These are phyloP conservation scores for Nomada lathburiana DNA, from an alignment of 2,888 invertebrate genomes.

Conservation along the genomic window DNA sequence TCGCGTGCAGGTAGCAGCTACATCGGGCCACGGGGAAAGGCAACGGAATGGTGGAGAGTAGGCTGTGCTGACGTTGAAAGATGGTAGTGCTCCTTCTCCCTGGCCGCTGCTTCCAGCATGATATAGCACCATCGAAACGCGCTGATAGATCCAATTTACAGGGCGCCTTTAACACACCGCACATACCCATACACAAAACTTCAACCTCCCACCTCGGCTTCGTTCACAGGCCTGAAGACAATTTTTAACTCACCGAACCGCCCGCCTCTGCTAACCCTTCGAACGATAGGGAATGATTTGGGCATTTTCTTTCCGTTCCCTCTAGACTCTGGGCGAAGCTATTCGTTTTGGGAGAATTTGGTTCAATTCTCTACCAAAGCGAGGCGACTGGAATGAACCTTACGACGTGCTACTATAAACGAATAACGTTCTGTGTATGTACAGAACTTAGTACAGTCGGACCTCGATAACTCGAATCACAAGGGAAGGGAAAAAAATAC, in stretches of 20 bases:
- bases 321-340: no score
- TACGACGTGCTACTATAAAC: no score
- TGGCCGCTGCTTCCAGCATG: conserved; percentile 81
- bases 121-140: conserved; percentile 83
- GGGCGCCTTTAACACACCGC: conserved; percentile 73
- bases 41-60: conserved; percentile 62
- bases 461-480: no score
- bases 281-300: conserved; percentile 19
- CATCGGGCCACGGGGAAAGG: conserved; percentile 29
- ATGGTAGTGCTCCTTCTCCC: conserved; percentile 82
- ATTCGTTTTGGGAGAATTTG: no score
- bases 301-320: background rate
- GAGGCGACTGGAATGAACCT: no score
- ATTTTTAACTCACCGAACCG: conserved; percentile 73
- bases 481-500: no score
- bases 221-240: conserved; percentile 61
- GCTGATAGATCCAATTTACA: conserved; percentile 84
- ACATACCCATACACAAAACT: conserved; percentile 61
- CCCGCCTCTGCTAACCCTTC: conserved; percentile 24
- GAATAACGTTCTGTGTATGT: no score
- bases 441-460: no score
- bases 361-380: background rate
- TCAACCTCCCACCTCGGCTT: conserved; percentile 50
- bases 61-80: conserved; percentile 82
- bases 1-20: conserved; percentile 59